Base-by-base conservation (phyloP, 1,140 invertebrate species). In the Penaeus indicus region DNA sequence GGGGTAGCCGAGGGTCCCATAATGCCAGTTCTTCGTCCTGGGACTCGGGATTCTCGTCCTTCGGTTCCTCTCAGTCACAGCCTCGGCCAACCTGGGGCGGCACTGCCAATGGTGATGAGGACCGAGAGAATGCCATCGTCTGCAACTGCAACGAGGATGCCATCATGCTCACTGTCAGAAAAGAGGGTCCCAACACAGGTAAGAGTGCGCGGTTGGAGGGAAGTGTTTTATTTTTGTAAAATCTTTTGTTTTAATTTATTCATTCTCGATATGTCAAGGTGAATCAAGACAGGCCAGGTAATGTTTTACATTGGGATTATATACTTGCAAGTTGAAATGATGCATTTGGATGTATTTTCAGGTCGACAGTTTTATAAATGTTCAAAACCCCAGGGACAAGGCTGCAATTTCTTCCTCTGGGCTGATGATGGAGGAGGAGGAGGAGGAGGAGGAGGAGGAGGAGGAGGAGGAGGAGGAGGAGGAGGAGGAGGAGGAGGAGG, bases 341-440 rank as follows among this genome's bases (percentile, higher is more conserved):
- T 75, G 27, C 27, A 18, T 8, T n/a, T 80, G 8, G 60, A 72
- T 27, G 47, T 27, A 63, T 69, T 91, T 94, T 61, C 91, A 96
- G 96, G 96, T 86, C 94, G 96, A 91, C 93, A 95, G 92, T 97
- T 97, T 93, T 97, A 96, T 92, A 96, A 95, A 92, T 97, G 97
- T 92, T 91, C 92, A 1, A 94, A 94, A 91, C 93, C 93, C 42
- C 91, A 92, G 63, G 94, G 94, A 0, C 19, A 91, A 81, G 93
- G 93, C 3, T 97, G 96, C 92, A 94, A 95, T 91, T 97, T 96
- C 92, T 97, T 97, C 92, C 92, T 96, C 1, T 97, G 96, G 96
- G 95, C 94, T 25, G 93, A 95, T 38, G 94, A 94, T 61, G 86
- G 80, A 27, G 69, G 63, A 5, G 60, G 64, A 75, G 78, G 21